Percentiles rank a stretch among this genome's conserved stretches.
phyloP scores from a whole-genome alignment of 2,888 invertebrate species.

The Eretmocerus hayati region DNA sequence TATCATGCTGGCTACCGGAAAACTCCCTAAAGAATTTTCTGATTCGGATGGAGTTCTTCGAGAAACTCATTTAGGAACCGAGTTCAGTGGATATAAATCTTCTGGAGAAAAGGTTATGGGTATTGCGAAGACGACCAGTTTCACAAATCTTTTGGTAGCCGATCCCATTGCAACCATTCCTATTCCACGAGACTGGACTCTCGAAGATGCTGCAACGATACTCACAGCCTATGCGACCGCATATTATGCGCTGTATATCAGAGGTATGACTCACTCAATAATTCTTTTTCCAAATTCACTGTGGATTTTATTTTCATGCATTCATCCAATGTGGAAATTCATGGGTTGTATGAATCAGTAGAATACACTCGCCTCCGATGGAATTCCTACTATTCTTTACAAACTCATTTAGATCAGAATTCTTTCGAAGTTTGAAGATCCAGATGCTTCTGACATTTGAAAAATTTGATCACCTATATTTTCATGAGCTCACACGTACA shows the following conservation, averaged over 20 bases:
- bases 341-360: too few species aligned
- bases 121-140: conserved; percentile 38
- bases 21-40: conserved; percentile 75
- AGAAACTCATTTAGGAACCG: conserved; percentile 63
- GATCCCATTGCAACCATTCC: conserved; percentile 50
- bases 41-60: conserved; percentile 60
- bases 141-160: conserved; percentile 51
- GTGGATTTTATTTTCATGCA: too few species aligned
- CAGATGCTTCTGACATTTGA: too few species aligned
- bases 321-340: too few species aligned
- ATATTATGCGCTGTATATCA: conserved; percentile 57
- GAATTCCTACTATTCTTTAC: too few species aligned
- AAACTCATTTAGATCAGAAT: too few species aligned
- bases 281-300: too few species aligned
- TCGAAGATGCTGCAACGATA: conserved; percentile 61
- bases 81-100: conserved; percentile 56
- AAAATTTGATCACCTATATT: too few species aligned
- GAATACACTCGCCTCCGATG: too few species aligned
- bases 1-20: conserved; percentile 89
- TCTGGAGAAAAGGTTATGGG: conserved; percentile 49
- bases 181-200: conserved; percentile 54
- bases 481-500: too few species aligned
- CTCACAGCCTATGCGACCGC: conserved; percentile 59
- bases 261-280: too few species aligned
- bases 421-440: too few species aligned